Evolutionary conservation across 2,113 vertebrate genomes (phyloP).

Genomic region (Rhineura floridana): DNA sequence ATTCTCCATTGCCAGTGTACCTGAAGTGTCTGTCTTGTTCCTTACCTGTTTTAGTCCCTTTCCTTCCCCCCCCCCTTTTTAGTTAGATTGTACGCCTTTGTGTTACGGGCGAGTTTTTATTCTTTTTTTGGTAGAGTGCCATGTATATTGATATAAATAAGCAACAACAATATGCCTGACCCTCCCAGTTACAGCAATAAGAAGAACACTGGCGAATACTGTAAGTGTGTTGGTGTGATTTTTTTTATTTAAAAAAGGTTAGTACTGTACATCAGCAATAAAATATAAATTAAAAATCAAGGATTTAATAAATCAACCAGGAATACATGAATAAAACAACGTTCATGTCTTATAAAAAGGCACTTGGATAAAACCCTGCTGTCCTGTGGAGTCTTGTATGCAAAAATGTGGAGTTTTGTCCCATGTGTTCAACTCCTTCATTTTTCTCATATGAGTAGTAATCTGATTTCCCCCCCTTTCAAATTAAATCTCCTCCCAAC

Average conservation of each 20-base stretch:
- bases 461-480: conserved; percentile 44
- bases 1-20: no score
- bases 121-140: no score
- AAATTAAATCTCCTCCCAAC: conserved; percentile 52
- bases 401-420: no score
- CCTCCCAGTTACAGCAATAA: background rate
- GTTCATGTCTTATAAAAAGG: background rate
- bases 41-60: no score
- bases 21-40: no score
- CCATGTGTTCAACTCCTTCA: conserved; percentile 18
- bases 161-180: background rate
- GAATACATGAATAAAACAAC: conserved; percentile 21
- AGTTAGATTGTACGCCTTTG: no score
- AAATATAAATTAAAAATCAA: conserved; percentile 11
- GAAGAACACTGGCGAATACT: background rate
- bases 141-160: no score
- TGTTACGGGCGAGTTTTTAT: no score
- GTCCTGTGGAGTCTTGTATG: background rate
- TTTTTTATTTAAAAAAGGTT: background rate
- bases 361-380: background rate
- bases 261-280: background rate
- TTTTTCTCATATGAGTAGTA: conserved; percentile 39
- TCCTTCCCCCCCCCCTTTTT: no score
- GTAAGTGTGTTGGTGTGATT: background rate
- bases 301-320: background rate